Conservation (phyloP, 2,113 vertebrate species). For the Macquaria australasica region DNA sequence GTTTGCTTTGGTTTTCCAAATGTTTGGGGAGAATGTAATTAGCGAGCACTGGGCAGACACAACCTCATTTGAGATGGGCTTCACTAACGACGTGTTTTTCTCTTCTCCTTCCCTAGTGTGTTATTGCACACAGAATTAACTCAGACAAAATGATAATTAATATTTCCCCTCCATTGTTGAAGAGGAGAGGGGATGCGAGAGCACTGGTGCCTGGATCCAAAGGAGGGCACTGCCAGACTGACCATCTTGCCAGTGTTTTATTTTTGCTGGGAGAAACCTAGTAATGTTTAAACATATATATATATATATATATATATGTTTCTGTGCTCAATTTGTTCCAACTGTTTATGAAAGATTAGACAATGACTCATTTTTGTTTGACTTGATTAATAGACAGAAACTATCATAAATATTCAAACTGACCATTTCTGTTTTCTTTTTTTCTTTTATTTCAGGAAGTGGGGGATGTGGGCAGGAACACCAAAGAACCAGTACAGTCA, state of each 20-base stretch:
- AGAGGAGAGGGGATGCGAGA: constrained; percentile 52
- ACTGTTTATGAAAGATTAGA: constrained; percentile 36
- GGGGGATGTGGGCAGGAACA: constrained; percentile 76
- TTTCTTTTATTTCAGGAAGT: constrained; percentile 71
- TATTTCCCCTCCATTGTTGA: constrained; percentile 78
- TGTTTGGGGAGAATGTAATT: constrained; percentile 77
- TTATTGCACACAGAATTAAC: constrained; percentile 68
- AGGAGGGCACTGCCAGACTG: constrained; percentile 65
- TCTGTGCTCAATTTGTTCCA: constrained; percentile 13
- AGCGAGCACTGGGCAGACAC: constrained; percentile 69
- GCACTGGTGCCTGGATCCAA: constrained; percentile 55
- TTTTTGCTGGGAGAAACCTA: constrained; percentile 53
- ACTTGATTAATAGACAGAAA: constrained; percentile 13
- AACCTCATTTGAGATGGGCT: constrained; percentile 67
- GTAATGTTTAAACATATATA: constrained; percentile 20
- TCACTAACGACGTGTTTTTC: constrained; percentile 42
- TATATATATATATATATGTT: background rate
- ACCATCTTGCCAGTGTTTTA: constrained; percentile 58
- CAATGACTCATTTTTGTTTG: constrained; percentile 27
- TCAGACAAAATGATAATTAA: constrained; percentile 81
- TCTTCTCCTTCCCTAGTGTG: constrained; percentile 65
- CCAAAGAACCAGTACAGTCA: constrained; percentile 73
- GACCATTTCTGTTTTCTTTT: rapidly evolving
- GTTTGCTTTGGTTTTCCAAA: constrained; percentile 64
- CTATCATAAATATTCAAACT: background rate